Evolutionary conservation across 2,888 invertebrate genomes (phyloP).

Genomic region (Chymomyza procnemis): DNA sequence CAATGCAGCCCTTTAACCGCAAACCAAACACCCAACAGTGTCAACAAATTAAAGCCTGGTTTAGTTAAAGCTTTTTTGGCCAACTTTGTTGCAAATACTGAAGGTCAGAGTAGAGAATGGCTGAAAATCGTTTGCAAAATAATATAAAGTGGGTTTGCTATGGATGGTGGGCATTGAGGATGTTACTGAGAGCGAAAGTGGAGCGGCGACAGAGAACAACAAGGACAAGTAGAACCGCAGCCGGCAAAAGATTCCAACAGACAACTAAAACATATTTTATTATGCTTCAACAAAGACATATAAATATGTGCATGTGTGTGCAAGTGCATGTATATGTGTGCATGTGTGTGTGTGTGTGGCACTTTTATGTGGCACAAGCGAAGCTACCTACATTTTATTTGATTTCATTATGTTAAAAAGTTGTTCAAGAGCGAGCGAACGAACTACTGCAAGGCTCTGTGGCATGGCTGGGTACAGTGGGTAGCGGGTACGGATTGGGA

Average conservation of each 20-base stretch:
- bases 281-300: slow-evolving; percentile 36
- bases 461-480: background rate
- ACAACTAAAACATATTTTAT: slow-evolving; percentile 64
- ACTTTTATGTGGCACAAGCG: slow-evolving; percentile 52
- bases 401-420: slow-evolving; percentile 77
- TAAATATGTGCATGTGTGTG: slow-evolving; percentile 17
- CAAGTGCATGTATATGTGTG: slow-evolving; percentile 25
- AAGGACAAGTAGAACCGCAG: slow-evolving; percentile 10
- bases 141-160: background rate
- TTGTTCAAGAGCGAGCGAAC: slow-evolving; percentile 73
- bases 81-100: slow-evolving; percentile 1
- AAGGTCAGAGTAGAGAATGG: slow-evolving; percentile 11
- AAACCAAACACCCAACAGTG: no score
- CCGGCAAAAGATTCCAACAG: slow-evolving; percentile 40
- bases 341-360: slow-evolving; percentile 28
- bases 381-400: slow-evolving; percentile 63
- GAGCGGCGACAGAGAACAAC: slow-evolving; percentile 11
- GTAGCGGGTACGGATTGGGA: background rate
- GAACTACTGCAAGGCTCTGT: slow-evolving; percentile 44
- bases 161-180: background rate
- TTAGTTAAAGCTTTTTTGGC: slow-evolving; percentile 21
- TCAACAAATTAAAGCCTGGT: background rate
- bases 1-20: no score
- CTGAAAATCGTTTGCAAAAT: background rate
- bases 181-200: background rate